phyloP scores from a whole-genome alignment of 2,888 invertebrate species.

The Frankliniella fusca region DNA sequence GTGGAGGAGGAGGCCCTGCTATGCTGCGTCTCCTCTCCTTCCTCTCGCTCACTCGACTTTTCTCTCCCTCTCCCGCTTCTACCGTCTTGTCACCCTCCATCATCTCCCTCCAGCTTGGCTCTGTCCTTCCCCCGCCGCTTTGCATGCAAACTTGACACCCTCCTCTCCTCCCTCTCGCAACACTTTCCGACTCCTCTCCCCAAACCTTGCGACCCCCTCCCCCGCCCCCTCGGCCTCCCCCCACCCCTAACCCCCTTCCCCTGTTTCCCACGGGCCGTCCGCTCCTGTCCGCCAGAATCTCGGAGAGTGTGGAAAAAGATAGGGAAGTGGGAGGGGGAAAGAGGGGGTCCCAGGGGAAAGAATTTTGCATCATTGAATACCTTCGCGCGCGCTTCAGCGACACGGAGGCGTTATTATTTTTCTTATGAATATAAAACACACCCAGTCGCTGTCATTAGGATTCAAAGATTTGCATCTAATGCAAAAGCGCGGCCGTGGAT shows the following conservation, averaged over 20 bases:
- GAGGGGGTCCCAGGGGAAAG: constrained; percentile 16
- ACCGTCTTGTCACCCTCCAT: background rate
- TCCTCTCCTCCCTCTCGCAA: background rate
- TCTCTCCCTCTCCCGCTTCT: background rate
- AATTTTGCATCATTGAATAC: constrained; percentile 25
- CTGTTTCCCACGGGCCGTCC: too few relatives aligned
- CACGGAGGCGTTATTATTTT: constrained; percentile 20
- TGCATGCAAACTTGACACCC: background rate
- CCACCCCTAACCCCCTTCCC: too few relatives aligned
- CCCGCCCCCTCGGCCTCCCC: background rate
- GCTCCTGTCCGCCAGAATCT: background rate
- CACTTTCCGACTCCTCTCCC: background rate
- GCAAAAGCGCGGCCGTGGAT: background rate
- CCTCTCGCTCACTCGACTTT: background rate
- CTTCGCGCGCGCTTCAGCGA: background rate
- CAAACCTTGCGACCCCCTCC: too few relatives aligned
- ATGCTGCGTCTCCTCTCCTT: background rate
- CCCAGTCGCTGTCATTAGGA: constrained; percentile 24
- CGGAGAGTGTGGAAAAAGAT: background rate
- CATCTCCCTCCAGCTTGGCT: background rate
- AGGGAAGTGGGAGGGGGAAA: background rate
- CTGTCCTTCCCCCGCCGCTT: background rate
- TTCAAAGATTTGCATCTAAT: constrained; percentile 25
- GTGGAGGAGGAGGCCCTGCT: background rate
- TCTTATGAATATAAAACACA: constrained; percentile 25